Base-by-base conservation (phyloP, 1,140 invertebrate species). In the Drosophila lacteicornis region DNA sequence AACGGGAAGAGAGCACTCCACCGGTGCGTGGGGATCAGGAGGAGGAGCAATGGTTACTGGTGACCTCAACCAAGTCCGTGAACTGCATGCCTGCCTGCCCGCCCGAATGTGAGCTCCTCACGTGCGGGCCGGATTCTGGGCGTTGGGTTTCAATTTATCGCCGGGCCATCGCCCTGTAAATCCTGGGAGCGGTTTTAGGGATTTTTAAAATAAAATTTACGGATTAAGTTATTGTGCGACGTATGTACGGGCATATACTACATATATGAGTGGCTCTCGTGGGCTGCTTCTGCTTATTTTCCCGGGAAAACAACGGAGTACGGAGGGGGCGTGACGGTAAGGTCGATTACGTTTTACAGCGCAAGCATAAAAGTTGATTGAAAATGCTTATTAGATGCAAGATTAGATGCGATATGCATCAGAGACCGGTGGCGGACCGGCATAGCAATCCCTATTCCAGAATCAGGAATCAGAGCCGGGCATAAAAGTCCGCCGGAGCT, bases 351-450 rank as follows among this genome's bases (percentile, higher is more conserved):
- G 77, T 88, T 92, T 92, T 92, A 92, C 82, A 92, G 71, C 87
- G 77, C 53, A 75, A 82, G 70, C 91, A 92, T 92, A 92, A 92
- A 92, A 92, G 91, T 91, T 92, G 91, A 92, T 92, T 92, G 91
- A 92, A 92, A 92, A 92, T 92, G 91, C 91, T 92, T 92, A 92
- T 92, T 92, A 92, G 91, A 92, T 92, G 84, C 91, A 91, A 92
- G 91, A 92, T 92, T 92, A 92, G 91, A 91, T 92, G 84, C 70
- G 85, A 85, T 88, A 82, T 79, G 77, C 75, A 79, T 66, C 76
- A 57, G 36, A 61, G 47, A 75, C 57, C 62, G n/a, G 33, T 36
- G 30, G 25, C 56, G 36, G 65, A 71, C 80, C 74, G 45, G 47
- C 50, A 49, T 80, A 80, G 57, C 80, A 83, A 62, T 87, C 77